phyloP scores from a whole-genome alignment of 53 echinoderm and acorn worm genomes.

The Echinometra lucunter region DNA sequence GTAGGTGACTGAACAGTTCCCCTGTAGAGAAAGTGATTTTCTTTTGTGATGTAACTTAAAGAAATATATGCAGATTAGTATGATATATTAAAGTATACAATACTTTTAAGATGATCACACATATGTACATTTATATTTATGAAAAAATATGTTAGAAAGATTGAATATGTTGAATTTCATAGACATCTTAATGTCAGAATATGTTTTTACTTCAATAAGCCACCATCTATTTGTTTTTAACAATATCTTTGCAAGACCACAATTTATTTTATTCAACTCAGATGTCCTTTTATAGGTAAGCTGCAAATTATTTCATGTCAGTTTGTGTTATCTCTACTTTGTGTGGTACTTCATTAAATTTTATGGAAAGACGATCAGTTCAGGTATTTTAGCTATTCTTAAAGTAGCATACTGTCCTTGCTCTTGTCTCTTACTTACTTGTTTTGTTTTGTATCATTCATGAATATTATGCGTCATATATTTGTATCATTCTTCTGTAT shows the following conservation, averaged over 20 bases:
- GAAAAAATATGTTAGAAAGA: not conserved
- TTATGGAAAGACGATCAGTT: not conserved
- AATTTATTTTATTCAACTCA: conserved; percentile 10
- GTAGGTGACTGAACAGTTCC: not conserved
- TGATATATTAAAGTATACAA: conserved; percentile 7
- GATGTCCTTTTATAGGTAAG: not conserved
- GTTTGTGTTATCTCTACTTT: not conserved
- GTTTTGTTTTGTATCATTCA: not conserved
- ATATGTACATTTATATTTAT: not conserved
- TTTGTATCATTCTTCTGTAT: not conserved
- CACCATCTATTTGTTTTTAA: not conserved
- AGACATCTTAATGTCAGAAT: not conserved
- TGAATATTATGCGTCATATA: not conserved
- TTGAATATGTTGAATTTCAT: not conserved
- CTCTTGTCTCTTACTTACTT: not conserved
- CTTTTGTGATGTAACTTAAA: not conserved
- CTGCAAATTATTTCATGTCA: not conserved
- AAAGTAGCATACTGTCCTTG: not conserved
- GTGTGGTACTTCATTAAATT: not conserved
- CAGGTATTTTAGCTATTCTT: not conserved
- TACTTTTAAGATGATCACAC: not conserved
- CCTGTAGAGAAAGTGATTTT: not conserved
- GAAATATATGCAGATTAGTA: not conserved
- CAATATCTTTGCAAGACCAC: not conserved
- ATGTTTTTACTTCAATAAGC: not conserved